Evolutionary conservation across 2,888 invertebrate species (phyloP), one percentile per base, ranked within the genome.

Genomic region (Laspeyria flexula): DNA sequence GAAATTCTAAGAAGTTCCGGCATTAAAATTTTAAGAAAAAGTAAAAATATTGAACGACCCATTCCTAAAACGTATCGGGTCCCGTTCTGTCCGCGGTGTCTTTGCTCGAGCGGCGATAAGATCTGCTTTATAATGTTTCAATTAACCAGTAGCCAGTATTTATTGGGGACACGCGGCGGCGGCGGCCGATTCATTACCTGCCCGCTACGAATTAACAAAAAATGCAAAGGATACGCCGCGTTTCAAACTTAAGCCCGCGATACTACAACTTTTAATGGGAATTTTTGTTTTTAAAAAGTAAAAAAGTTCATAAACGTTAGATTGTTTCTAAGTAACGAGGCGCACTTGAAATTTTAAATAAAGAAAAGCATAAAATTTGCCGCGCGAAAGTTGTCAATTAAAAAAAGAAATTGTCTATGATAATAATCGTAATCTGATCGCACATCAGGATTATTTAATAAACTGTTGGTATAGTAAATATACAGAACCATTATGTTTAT

Each of bases 131-230:
- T 89, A 89, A 91, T 90, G 90, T 91, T 88, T 91, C 90, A 91
- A 90, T 91, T 91, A 91, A 90, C 86, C 90, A 89, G 90, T 89
- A 91, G 90, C 90, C 80, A 80, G 83, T 88, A 90, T 88, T 90
- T 90, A 90, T 88, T 87, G 83, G 86, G 79, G 86, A 84, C 86
- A 83, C 71, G 75, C 71, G 51, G 67, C 59, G 59, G 60, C 55
- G 74, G 69, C 71, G 76, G 69, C 54, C 79, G 81, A 82, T 86
- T 86, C 86, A 86, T 88, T 89, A 88, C 86, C 86, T 85, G 80
- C 70, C 70, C 64, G 66, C 68, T 71, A 73, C 68, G 69, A 74
- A 75, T 67, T 68, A 73, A 75, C 74, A 79, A 82, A 78, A 79
- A 79, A 81, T 58, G 68, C 68, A 77, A 78, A 79, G 59, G 76